Evolutionary conservation across 2,113 vertebrate species (phyloP), one percentile per base, ranked within the genome.

Genomic region (Bambusicola thoracicus): DNA sequence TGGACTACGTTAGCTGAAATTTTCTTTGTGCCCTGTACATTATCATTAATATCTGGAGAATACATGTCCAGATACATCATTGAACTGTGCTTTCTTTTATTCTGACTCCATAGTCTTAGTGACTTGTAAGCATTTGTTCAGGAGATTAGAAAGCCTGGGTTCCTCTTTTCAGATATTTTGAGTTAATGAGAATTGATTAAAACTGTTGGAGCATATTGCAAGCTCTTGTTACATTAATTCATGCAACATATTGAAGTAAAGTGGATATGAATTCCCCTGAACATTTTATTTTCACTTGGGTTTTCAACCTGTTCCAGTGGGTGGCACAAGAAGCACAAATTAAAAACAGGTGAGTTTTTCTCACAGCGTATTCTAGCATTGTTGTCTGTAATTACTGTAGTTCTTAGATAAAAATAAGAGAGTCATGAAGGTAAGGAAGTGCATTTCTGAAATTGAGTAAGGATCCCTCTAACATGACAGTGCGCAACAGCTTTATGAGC

Each of bases 271-370:
- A 84, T 61, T 38, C 5, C 76, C 24, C 32, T 68, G 72, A 51
- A 70, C 59, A 16, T 78, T 90, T 87, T 91, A 11, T 77, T 91
- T 86, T 81, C 56, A 72, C 40, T 67, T 43, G 20, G 90, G 62
- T 90, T 96, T 94, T 96, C 88, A 92, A 46, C 43, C 51, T 46
- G 22, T 86, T 96, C 95, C 90, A 89, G 93, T 81, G 94, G 92
- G 93, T 96, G 95, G 93, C 96, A 95, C 73, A 93, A 95, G 80
- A 86, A 93, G 74, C 94, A 77, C 73, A 81, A 92, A 90, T 92
- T 92, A 90, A 95, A 94, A 38, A 0, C 65, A 87, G 78, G 58
- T 88, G 32, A 72, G 2, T 70, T 90, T 88, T 84, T 34, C 63
- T 78, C n/a, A 65, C 32, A 67, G 41, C 15, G 10, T 38, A 67